Conservation (phyloP, 1,140 invertebrate species). For the Vollenhovia emeryi region DNA sequence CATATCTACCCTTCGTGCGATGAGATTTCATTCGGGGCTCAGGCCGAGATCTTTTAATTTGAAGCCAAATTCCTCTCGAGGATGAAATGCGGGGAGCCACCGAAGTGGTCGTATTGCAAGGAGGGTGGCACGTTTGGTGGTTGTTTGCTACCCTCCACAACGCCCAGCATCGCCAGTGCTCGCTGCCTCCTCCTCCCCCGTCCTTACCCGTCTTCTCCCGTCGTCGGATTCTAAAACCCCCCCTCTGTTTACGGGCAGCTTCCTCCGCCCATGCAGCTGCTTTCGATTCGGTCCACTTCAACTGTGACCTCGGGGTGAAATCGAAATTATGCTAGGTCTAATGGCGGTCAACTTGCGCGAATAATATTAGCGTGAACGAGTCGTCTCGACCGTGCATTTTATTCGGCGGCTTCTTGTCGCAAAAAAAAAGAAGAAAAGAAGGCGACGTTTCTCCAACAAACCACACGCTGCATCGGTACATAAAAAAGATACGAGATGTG, state of each 20-base stretch:
- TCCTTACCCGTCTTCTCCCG: constrained; percentile 34
- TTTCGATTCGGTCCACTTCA: constrained; percentile 55
- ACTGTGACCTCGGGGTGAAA: constrained; percentile 8
- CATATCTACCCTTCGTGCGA: constrained; percentile 72
- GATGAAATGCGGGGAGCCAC: constrained; percentile 80
- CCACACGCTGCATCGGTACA: neutral
- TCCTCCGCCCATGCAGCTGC: constrained; percentile 43
- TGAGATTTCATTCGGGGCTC: constrained; percentile 78
- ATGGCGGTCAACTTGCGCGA: constrained; percentile 37
- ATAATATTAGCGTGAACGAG: constrained; percentile 23
- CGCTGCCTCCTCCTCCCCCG: neutral
- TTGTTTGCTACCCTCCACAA: constrained; percentile 72
- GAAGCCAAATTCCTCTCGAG: constrained; percentile 84
- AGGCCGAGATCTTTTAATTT: constrained; percentile 84
- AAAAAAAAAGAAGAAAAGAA: too few species aligned
- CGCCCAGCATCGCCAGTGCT: constrained; percentile 38
- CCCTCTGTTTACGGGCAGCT: constrained; percentile 63
- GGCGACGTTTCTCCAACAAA: neutral
- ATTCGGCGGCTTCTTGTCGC: neutral
- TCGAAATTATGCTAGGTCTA: constrained; percentile 37
- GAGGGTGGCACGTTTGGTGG: constrained; percentile 70
- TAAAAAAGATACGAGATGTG: constrained; percentile 35
- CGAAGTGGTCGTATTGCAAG: constrained; percentile 75
- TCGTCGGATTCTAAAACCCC: constrained; percentile 79
- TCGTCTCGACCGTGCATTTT: neutral